These are phyloP conservation scores for Drosophila formosana DNA, from an alignment of 2,888 invertebrate genomes.

Conservation along the genomic window DNA sequence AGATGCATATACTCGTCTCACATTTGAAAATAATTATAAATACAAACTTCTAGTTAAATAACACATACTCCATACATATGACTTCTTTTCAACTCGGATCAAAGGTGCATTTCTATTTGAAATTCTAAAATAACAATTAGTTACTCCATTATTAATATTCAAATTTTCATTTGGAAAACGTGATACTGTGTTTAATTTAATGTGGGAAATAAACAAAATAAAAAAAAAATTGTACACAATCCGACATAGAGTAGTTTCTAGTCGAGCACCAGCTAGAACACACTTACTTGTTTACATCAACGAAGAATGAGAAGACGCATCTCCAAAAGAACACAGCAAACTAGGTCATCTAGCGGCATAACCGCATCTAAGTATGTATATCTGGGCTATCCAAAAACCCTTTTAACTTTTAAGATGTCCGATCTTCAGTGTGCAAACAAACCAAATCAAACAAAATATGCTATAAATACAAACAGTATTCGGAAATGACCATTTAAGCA, in stretches of 20 bases:
- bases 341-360: constrained; percentile 51
- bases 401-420: constrained; percentile 5
- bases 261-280: constrained; percentile 27
- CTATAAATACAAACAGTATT: constrained; percentile 14
- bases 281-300: constrained; percentile 53
- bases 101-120: no score
- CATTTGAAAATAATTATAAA: constrained; percentile 11
- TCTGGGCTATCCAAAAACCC: constrained; percentile 27
- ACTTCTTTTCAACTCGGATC: no score
- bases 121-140: no score
- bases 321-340: constrained; percentile 23
- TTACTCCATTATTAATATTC: no score
- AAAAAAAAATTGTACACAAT: background rate
- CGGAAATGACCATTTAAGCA: background rate
- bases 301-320: constrained; percentile 11
- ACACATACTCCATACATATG: no score
- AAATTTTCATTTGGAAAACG: no score
- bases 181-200: no score
- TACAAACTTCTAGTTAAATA: background rate
- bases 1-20: background rate
- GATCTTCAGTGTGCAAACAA: constrained; percentile 31
- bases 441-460: constrained; percentile 41
- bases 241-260: constrained; percentile 4
- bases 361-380: background rate
- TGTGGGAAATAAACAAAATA: no score